Base-by-base conservation (phyloP, 2,113 vertebrate species). In the Eurystomus gularis region DNA sequence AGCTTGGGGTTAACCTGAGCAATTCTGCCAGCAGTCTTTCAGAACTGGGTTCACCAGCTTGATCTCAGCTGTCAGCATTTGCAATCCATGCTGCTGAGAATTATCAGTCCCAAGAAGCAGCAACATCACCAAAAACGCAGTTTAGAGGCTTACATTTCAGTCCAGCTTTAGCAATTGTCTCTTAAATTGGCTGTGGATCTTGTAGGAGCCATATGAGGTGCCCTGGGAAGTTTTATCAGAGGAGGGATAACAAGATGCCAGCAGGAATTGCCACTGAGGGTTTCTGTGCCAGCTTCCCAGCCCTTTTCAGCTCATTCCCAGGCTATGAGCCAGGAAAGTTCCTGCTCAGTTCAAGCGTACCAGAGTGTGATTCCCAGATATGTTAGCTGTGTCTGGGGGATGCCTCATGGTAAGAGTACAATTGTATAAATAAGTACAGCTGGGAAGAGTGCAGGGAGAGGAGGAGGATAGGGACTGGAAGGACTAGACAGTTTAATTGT, bases 331-430 rank as follows among this genome's bases (percentile, higher is more conserved):
- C 68, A 51, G 46, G 23, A 54, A 92, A 70, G 46, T 77, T 94
- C 58, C 58, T 77, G 13, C 49, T 92, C 66, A 40, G 37, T 82
- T 93, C 51, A 93, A 65, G 55, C 1, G 1, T 86, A 14, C 21
- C 42, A 25, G 19, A 62, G 13, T 31, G 82, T 62, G 79, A 73
- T 88, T 88, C 49, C 37, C n/a, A 31, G 37, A 14, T 52, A 16
- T 2, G 13, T 82, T 65, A 40, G 13, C 37, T 37, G 28, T 62
- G 39, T 54, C 54, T 0, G 0, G 64, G 39, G 49, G 6, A 24
- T 83, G 58, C 37, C 46, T 88, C 4, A 1, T 0, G 1, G 7
- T 48, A 39, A n/a, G 28, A 76, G 24, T 19, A 54, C 1, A 13
- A 8, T 21, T 10, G 11, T 42, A 57, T 10, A 57, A 52, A 57